phyloP scores from a whole-genome alignment of 92 coral and sea anemone species.

The Paragorgia papillata region DNA sequence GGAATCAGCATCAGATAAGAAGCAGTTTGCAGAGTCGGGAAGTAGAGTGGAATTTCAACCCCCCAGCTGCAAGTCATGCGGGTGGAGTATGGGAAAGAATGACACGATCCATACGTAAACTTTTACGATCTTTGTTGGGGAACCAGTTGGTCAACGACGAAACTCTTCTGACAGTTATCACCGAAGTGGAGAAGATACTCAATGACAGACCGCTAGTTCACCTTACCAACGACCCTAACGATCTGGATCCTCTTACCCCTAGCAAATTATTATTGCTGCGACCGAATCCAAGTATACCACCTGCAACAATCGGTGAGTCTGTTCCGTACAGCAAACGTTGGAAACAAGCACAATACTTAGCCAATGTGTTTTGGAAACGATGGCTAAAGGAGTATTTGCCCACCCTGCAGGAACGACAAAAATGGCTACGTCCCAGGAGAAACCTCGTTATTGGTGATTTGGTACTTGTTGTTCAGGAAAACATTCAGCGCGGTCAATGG shows the following conservation, averaged over 20 bases:
- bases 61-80: constrained; percentile 53
- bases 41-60: constrained; percentile 45
- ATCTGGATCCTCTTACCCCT: constrained; percentile 57
- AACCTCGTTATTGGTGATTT: constrained; percentile 46
- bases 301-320: constrained; percentile 22
- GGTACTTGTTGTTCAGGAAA: constrained; percentile 46
- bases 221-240: constrained; percentile 45
- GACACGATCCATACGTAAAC: constrained; percentile 50
- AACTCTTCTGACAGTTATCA: constrained; percentile 44
- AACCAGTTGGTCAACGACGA: constrained; percentile 53
- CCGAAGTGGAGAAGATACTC: constrained; percentile 58
- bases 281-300: constrained; percentile 41
- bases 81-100: constrained; percentile 71
- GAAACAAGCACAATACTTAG: too few relatives aligned
- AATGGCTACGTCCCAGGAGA: constrained; percentile 46
- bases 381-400: constrained; percentile 59
- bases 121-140: constrained; percentile 38
- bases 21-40: constrained; percentile 22
- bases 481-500: constrained; percentile 39
- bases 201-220: constrained; percentile 55
- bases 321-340: constrained; percentile 42
- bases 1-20: constrained; percentile 53
- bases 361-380: constrained; percentile 54
- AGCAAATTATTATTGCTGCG: constrained; percentile 48
- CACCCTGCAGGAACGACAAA: constrained; percentile 52